These are phyloP conservation scores for Rhabditophanes sp. DNA, from an alignment of 2,888 invertebrate genomes.

Conservation along the genomic window DNA sequence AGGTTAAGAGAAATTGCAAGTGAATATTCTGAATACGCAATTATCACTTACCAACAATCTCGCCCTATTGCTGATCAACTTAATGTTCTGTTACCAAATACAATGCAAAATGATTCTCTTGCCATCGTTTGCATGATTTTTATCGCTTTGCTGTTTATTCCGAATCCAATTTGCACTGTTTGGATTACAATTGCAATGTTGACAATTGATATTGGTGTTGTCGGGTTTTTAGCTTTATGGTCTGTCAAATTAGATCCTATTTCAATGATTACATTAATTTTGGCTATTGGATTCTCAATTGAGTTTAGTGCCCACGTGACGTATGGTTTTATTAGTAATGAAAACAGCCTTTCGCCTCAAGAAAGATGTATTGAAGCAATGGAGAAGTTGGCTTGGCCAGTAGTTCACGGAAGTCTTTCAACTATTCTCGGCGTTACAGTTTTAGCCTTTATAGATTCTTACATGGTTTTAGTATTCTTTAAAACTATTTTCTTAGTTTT, in stretches of 20 bases:
- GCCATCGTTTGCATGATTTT: constrained; percentile 74
- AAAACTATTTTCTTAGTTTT: constrained; percentile 80
- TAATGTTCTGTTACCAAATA: constrained; percentile 39
- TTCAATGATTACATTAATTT: constrained; percentile 72
- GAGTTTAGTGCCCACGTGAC: constrained; percentile 79
- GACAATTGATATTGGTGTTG: constrained; percentile 54
- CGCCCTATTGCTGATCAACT: constrained; percentile 41
- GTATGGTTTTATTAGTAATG: constrained; percentile 80
- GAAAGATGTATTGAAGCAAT: constrained; percentile 48
- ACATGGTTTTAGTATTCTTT: constrained; percentile 70
- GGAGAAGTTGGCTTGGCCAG: constrained; percentile 43
- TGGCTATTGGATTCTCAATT: constrained; percentile 32
- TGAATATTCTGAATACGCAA: constrained; percentile 24
- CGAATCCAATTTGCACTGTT: constrained; percentile 73
- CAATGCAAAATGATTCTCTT: constrained; percentile 38
- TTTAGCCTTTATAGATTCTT: constrained; percentile 71
- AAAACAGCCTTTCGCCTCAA: constrained; percentile 53
- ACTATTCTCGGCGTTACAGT: constrained; percentile 77
- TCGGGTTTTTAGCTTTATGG: constrained; percentile 89
- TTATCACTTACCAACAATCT: constrained; percentile 39
- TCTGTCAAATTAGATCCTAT: constrained; percentile 65
- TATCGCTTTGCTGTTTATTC: constrained; percentile 78
- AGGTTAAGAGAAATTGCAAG: constrained; percentile 30
- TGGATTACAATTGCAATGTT: constrained; percentile 80
- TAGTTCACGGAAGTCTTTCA: constrained; percentile 75